phyloP scores from a whole-genome alignment of 2,113 vertebrate species.

The Orthonyx spaldingii region DNA sequence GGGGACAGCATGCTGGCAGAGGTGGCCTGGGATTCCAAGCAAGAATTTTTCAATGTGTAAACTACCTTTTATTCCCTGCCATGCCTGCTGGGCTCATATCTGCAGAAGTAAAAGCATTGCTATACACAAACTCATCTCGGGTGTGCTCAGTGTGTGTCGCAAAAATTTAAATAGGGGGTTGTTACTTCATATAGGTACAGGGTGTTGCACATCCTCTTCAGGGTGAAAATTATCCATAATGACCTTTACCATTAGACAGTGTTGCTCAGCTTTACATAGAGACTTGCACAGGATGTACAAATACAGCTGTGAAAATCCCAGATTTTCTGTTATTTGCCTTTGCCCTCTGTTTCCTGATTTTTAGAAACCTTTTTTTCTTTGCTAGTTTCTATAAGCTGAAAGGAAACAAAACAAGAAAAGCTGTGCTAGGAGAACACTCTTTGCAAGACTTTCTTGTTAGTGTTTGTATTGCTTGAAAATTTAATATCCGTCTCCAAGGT shows the following conservation, averaged over 20 bases:
- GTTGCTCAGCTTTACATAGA: neutral
- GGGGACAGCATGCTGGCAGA: neutral
- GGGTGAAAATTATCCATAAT: neutral
- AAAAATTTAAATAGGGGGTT: neutral
- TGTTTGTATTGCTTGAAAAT: conserved; percentile 5
- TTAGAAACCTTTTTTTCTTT: neutral
- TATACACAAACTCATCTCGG: accelerated
- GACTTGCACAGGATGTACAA: neutral
- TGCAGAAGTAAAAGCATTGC: no score
- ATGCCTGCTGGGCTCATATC: neutral
- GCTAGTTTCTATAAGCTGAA: neutral
- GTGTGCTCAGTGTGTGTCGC: accelerated
- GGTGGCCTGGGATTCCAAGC: neutral
- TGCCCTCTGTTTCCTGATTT: neutral
- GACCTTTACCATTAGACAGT: neutral
- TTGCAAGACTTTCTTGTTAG: neutral
- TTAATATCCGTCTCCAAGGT: neutral
- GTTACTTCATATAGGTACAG: neutral
- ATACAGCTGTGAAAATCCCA: neutral
- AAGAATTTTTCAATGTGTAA: neutral
- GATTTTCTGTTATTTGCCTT: neutral
- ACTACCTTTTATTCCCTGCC: neutral
- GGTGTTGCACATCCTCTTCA: neutral
- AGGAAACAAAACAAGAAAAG: neutral
- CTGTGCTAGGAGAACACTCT: neutral